Base-by-base conservation (phyloP, 2,113 vertebrate genomes). In the Campylorhamphus procurvoides region DNA sequence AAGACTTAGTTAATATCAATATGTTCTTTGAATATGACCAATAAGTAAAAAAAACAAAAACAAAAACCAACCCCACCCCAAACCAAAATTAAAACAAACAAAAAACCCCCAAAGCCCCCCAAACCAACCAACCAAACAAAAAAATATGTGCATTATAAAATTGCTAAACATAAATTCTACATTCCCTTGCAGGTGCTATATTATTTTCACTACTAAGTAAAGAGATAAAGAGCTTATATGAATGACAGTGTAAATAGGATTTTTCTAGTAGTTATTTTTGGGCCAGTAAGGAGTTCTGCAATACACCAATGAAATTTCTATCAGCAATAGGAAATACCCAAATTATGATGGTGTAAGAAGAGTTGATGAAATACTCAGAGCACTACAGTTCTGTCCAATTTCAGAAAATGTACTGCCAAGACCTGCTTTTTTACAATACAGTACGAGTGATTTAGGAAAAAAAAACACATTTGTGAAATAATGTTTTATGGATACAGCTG, bases 381-480 rank as follows among this genome's bases (percentile, higher is more conserved):
- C 3, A 64, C 5, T 64, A 42, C 3, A 40, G 10, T 40, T 88
- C 50, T 75, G 7, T 46, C 33, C 17, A 52, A 0, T 28, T 35
- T 75, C 35, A 37, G n/a, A 53, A 56, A 69, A 78, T 0, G 0
- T 25, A 23, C 35, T 42, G 6, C 25, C 35, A 71, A 71, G n/a
- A 56, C 28, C 6, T 20, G 6, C 2, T 2, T 72, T 82, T 77
- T 71, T 50, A 40, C 5, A 29, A 33, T 4, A 49, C 18, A 59
- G 10, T 50, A 47, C 18, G 27, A 75, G 19, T 18, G 13, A 63
- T 81, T 79, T 91, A 63, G 47, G 14, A 47, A 46, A 71, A 87
- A 18, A 71, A 87, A 18, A 50, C 2, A 50, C 2, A 56, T 19
- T 66, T 44, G 7, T 1, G 1, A 81, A 89, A 42, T 3, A 39